Conservation (phyloP, 2,113 vertebrate species). For the Pelvicachromis taeniatus region DNA sequence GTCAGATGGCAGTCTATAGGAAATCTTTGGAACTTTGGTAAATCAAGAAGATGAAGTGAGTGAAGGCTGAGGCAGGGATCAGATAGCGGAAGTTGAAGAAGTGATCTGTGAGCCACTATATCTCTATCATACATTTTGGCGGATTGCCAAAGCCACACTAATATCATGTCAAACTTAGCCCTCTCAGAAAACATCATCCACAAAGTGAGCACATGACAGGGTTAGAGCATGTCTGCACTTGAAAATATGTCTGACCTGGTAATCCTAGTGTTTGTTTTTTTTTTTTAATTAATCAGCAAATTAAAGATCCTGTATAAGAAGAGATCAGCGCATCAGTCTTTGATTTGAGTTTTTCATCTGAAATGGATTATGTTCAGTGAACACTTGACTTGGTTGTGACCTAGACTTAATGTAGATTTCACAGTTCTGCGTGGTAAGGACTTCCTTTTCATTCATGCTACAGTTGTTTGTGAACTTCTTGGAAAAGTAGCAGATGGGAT, state of each 20-base stretch:
- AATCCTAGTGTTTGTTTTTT: background rate
- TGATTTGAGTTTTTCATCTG: background rate
- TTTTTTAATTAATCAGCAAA: background rate
- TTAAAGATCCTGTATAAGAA: background rate
- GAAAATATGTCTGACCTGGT: background rate
- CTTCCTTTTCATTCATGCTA: background rate
- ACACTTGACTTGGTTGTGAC: background rate
- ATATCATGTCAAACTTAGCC: too few species aligned
- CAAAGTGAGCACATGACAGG: too few species aligned
- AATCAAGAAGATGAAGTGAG: background rate
- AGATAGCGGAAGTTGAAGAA: too few species aligned
- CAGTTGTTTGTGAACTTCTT: background rate
- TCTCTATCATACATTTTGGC: too few species aligned
- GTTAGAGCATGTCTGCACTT: background rate
- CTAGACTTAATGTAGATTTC: background rate
- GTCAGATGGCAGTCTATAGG: background rate
- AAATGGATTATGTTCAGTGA: background rate
- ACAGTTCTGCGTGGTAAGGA: fast-evolving
- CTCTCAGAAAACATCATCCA: too few species aligned
- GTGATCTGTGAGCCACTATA: too few species aligned
- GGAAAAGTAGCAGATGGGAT: background rate
- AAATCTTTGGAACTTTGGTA: background rate
- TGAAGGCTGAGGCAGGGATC: too few species aligned
- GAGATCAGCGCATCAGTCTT: background rate
- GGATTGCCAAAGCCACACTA: too few species aligned